Conservation (phyloP, 2,888 invertebrate species). For the Drosophila testacea region DNA sequence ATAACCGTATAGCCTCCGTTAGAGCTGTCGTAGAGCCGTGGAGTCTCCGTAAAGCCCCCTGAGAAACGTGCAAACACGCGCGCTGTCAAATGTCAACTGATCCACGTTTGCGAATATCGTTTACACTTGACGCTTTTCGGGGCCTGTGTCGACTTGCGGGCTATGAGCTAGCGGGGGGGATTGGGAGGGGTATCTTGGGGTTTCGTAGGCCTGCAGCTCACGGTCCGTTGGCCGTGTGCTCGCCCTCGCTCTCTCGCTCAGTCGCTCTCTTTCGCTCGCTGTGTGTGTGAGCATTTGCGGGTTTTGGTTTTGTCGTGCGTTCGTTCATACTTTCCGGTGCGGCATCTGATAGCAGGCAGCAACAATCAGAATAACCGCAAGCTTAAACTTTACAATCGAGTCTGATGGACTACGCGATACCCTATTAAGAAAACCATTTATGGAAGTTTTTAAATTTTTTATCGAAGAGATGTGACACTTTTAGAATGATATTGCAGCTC, state of each 20-base stretch:
- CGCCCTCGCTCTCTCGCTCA: constrained; percentile 8
- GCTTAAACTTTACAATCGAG: not conserved
- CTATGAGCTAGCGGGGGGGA: not conserved
- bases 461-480: too few species aligned
- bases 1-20: not conserved
- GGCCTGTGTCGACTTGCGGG: constrained; percentile 10
- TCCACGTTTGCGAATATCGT: constrained; percentile 81
- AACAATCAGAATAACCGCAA: constrained; percentile 39
- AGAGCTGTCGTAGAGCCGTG: constrained; percentile 12
- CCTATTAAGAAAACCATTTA: not conserved
- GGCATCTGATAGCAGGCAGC: constrained; percentile 57
- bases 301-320: constrained; percentile 35
- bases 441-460: too few species aligned
- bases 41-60: constrained; percentile 20
- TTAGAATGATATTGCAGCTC: not conserved
- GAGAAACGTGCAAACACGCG: constrained; percentile 71
- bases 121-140: constrained; percentile 67
- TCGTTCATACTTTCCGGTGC: constrained; percentile 49
- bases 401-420: constrained; percentile 1
- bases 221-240: constrained; percentile 16
- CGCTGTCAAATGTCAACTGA: constrained; percentile 85
- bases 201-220: constrained; percentile 28
- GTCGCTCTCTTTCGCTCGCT: constrained; percentile 12
- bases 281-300: constrained; percentile 33
- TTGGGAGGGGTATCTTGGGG: not conserved